These are phyloP conservation scores for Rattus rattus DNA, from an alignment of 2,113 vertebrate species.

Conservation along the genomic window DNA sequence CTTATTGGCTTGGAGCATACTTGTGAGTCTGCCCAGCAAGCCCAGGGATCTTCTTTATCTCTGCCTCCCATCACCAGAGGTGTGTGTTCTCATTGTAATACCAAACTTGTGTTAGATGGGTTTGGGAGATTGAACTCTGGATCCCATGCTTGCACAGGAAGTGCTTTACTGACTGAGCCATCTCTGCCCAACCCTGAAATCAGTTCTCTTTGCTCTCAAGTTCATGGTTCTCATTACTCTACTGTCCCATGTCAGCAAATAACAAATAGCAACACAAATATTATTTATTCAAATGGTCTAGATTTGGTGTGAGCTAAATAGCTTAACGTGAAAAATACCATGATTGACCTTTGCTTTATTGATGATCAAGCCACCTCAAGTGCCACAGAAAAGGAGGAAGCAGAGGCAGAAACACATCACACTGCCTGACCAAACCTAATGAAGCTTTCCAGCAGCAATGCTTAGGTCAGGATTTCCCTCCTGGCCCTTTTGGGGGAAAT, in stretches of 20 bases:
- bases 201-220: slow-evolving; percentile 19
- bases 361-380: neutral
- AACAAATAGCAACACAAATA: neutral
- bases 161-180: neutral
- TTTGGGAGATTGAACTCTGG: neutral
- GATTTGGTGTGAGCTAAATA: slow-evolving; percentile 39
- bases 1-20: neutral
- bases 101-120: neutral
- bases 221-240: neutral
- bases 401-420: neutral
- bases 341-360: slow-evolving; percentile 40
- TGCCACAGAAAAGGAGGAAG: neutral
- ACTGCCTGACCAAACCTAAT: neutral
- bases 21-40: neutral
- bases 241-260: neutral
- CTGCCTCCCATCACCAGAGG: neutral
- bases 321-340: slow-evolving; percentile 25
- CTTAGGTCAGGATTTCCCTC: neutral
- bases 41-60: too few species aligned
- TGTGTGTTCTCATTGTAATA: too few species aligned
- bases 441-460: neutral
- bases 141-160: too few species aligned
- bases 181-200: neutral
- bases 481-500: neutral
- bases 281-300: neutral